phyloP scores from a whole-genome alignment of 2,888 invertebrate species.

The Rapana venosa region DNA sequence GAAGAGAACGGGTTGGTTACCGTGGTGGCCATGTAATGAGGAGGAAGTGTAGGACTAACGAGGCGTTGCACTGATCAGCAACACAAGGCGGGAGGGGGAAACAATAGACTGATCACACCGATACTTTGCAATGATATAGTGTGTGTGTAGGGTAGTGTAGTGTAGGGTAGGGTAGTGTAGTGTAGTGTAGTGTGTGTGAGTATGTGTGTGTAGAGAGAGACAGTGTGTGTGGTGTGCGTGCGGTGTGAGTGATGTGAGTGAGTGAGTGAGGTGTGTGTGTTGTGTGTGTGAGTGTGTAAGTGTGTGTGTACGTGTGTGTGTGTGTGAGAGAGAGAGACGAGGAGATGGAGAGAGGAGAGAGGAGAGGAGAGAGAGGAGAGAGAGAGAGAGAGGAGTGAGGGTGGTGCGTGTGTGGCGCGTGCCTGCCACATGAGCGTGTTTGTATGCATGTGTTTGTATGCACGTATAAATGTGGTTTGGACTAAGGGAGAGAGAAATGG shows the following conservation, averaged over 20 bases:
- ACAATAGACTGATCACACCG: not conserved
- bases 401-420: not conserved
- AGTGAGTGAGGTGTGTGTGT: not conserved
- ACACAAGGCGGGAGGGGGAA: too few relatives aligned
- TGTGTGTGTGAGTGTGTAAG: not conserved
- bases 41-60: too few relatives aligned
- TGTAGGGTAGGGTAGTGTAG: not conserved
- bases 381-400: too few relatives aligned
- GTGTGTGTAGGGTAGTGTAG: not conserved
- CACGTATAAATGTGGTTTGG: not conserved
- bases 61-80: too few relatives aligned
- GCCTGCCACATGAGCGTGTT: not conserved
- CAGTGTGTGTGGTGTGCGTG: too few relatives aligned
- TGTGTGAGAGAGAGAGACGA: not conserved
- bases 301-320: constrained; percentile 18
- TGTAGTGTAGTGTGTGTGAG: not conserved
- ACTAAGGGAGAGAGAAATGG: too few relatives aligned
- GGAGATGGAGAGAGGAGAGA: not conserved
- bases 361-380: too few relatives aligned
- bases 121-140: not conserved
- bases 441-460: constrained; percentile 11
- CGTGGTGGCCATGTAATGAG: too few relatives aligned
- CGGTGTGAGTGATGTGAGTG: too few relatives aligned
- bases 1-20: too few relatives aligned
- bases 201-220: not conserved